A percentile compares a stretch with the other conserved stretches of the same genome.
These are phyloP conservation scores for Graptemys geographica DNA, from an alignment of 2,797 vertebrate genomes.

Conservation along the genomic window DNA sequence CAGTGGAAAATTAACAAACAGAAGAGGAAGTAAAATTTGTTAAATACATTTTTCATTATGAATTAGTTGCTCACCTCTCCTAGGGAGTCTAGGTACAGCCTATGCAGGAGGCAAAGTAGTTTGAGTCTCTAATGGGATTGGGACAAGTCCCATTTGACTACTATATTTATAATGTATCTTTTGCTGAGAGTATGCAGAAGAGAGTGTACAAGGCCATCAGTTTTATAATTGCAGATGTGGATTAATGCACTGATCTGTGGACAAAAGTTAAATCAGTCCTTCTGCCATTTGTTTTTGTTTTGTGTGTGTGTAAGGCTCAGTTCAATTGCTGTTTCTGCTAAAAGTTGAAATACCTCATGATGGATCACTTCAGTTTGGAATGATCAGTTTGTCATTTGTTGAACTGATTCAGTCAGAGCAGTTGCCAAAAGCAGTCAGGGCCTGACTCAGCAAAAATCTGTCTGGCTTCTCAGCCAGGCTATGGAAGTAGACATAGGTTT, in stretches of 20 bases:
- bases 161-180: neutral
- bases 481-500: neutral
- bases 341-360: conserved; percentile 10
- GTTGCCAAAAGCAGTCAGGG: conserved; percentile 21
- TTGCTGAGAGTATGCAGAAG: neutral
- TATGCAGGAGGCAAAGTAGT: neutral
- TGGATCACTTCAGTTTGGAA: conserved; percentile 19
- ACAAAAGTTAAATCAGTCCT: conserved; percentile 2
- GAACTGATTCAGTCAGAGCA: conserved; percentile 29
- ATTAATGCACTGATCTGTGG: conserved; percentile 15
- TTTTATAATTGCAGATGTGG: neutral
- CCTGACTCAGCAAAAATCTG: conserved; percentile 46
- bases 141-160: neutral
- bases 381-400: conserved; percentile 33
- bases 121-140: neutral
- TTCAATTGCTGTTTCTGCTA: conserved; percentile 11
- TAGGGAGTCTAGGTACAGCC: neutral
- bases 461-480: neutral
- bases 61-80: neutral
- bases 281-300: neutral
- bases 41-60: neutral
- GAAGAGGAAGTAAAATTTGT: neutral
- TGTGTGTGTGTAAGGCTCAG: neutral
- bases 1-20: neutral
- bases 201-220: neutral